Evolutionary conservation across 2,888 invertebrate genomes (phyloP), one percentile per base, ranked within the genome.

Genomic region (Euclidia mi): DNA sequence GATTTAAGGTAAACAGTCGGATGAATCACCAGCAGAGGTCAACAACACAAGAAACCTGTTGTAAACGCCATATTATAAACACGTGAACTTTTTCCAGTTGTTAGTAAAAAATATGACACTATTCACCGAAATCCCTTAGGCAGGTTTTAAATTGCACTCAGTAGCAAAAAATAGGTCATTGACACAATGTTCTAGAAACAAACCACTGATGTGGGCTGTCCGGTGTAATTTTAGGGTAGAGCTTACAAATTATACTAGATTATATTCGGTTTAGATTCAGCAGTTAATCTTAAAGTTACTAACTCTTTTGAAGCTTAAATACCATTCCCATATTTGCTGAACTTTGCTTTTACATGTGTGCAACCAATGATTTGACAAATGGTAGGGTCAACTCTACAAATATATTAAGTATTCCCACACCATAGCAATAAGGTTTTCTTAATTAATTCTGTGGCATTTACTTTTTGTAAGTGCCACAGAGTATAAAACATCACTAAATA

Each of bases 21-120:
- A 49, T 92, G 90, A 92, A 58, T 92, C 91, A 91, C 77, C 69
- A 42, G 15, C 56, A 50, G 78, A 66, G 92, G 89, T 91, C 91
- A 90, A 56, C 88, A 77, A 84, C 89, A 79, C 73, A 71, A 56
- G 71, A 80, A 90, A 91, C 91, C 88, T 76, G 91, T 90, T 88
- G 71, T 69, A 70, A 78, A 81, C 78, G 76, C 73, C 78, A 82
- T 83, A 82, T 79, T 83, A 76, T 66, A 72, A 76, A 78, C 72
- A 70, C 71, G 71, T 58, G 48, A 58, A 78, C 66, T 78, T 76
- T 84, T 78, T 73, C 57, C 59, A 46, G 65, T 59, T 64, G 68
- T 75, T 71, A 69, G 45, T 71, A 55, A 79, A 86, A 87, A 82
- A 76, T 81, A 79, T 84, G 76, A 74, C 72, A 80, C 56, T 58